These are phyloP conservation scores for Epizoanthus rinbou DNA, from an alignment of 92 coral and sea anemone genomes.

Conservation along the genomic window DNA sequence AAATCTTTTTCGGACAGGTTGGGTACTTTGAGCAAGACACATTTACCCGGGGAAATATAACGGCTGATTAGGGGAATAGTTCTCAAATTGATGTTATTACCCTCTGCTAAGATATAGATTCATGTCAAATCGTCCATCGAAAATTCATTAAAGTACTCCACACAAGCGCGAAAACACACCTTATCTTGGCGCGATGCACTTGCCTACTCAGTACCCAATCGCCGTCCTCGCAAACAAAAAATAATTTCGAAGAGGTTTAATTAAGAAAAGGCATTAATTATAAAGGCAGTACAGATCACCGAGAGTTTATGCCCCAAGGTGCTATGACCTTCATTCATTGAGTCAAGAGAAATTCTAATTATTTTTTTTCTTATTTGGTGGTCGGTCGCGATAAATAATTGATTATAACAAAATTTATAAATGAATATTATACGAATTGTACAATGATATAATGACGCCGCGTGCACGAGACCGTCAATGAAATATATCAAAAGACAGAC, in stretches of 20 bases:
- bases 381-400: slow-evolving; percentile 81
- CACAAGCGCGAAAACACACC: slow-evolving; percentile 2
- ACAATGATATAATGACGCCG: slow-evolving; percentile 81
- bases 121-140: slow-evolving; percentile 6
- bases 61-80: slow-evolving; percentile 50
- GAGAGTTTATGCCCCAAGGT: slow-evolving; percentile 71
- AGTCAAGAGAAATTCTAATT: slow-evolving; percentile 70
- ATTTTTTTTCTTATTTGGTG: slow-evolving; percentile 70
- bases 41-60: slow-evolving; percentile 50
- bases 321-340: slow-evolving; percentile 73
- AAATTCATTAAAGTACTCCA: slow-evolving; percentile 21
- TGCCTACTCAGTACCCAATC: slow-evolving; percentile 8
- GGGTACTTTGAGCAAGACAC: slow-evolving; percentile 37
- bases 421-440: slow-evolving; percentile 79
- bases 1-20: slow-evolving; percentile 58
- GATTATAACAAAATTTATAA: slow-evolving; percentile 80
- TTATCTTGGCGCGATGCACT: not conserved
- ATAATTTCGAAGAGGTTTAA: slow-evolving; percentile 41
- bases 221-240: slow-evolving; percentile 37
- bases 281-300: slow-evolving; percentile 24
- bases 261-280: slow-evolving; percentile 43
- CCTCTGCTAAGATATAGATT: slow-evolving; percentile 27
- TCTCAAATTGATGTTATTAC: slow-evolving; percentile 57
- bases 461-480: slow-evolving; percentile 72
- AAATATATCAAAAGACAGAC: slow-evolving; percentile 62